Base-by-base conservation (phyloP, 2,888 invertebrate genomes). In the Apamea epomidion region DNA sequence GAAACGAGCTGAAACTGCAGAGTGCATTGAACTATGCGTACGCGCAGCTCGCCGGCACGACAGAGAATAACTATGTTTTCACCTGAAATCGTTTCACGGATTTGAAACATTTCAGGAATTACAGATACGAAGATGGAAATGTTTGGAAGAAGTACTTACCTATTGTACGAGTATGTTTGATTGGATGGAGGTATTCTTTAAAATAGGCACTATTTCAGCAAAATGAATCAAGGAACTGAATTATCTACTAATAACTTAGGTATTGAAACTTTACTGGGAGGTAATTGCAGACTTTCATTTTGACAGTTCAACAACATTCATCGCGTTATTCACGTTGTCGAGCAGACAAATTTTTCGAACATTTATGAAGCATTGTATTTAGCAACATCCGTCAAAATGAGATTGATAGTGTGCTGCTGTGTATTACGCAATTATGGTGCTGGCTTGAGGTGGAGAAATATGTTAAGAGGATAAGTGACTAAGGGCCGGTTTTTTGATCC, bases 21-120 rank as follows among this genome's bases (percentile, higher is more conserved):
- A 86, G 91, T 85, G 85, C 91, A 80, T 84, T 91, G 91, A 91
- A 88, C 92, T 81, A 60, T 68, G 76, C 51, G 79, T 80, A 74
- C 75, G 80, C 73, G 78, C 75, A 69, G 60, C 67, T 48, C 64
- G 21, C 51, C 70, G 68, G 45, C 71, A 71, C 58, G 74, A 60
- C 14, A 16, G n/a, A 72, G 45, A 84, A 76, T 48, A 60, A 60
- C 32, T 72, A 58, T 62, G 67, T 70, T 87, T 84, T 84, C 84
- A 84, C 79, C 64, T 78, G 84, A 84, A 83, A 29, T 83, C 6
- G 42, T 37, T n/a, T 25, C 25, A 68, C 51, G 25, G 32, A 42
- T 45, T 58, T 16, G 16, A 37, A 69, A 54, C 10, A n/a, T 70
- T 6, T 37, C 25, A 67, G 1, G 1, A 58, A 51, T 25, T n/a